Percentiles rank a stretch among this genome's conserved stretches.
phyloP scores from a whole-genome alignment of 2,113 vertebrate genomes.

The Motacilla tschutschensis region DNA sequence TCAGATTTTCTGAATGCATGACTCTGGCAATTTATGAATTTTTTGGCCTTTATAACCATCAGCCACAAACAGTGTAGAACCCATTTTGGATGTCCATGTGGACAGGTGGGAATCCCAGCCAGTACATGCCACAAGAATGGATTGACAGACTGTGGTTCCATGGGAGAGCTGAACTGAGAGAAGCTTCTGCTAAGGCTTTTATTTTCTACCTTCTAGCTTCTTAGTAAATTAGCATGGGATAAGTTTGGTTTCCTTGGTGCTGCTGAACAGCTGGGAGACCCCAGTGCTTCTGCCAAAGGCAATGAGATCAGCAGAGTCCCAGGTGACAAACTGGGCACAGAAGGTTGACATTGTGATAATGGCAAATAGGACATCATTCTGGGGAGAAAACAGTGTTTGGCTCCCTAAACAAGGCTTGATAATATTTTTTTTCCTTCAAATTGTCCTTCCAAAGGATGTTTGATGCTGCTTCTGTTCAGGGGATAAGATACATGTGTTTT shows the following conservation, averaged over 20 bases:
- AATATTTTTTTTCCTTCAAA: neutral
- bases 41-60: neutral
- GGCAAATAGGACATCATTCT: neutral
- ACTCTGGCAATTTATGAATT: neutral
- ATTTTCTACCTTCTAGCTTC: neutral
- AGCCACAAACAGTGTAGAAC: neutral
- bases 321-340: neutral
- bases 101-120: neutral
- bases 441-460: neutral
- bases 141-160: neutral
- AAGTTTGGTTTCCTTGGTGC: neutral
- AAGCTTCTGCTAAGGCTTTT: neutral
- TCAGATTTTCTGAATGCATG: constrained; percentile 6
- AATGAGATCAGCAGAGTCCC: neutral
- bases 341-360: neutral
- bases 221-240: neutral
- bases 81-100: neutral
- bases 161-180: neutral
- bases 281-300: neutral
- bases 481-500: neutral
- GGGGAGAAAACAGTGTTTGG: neutral
- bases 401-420: neutral
- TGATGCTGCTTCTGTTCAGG: neutral
- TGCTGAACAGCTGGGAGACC: neutral
- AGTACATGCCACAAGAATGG: neutral